Conservation (phyloP, 1,140 invertebrate genomes). For the Diploscapter pachys region DNA sequence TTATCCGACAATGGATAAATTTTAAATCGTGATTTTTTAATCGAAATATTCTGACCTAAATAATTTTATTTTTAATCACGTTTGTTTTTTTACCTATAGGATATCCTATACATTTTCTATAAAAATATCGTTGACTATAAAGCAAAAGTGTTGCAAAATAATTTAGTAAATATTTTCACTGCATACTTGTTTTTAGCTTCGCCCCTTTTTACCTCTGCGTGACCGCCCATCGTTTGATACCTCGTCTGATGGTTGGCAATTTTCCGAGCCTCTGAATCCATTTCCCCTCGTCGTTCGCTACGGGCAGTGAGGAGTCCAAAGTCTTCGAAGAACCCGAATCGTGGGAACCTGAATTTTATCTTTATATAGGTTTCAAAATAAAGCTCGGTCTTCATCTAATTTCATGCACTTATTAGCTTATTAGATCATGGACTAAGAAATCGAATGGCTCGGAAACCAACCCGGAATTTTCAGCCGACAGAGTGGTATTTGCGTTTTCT, state of each 20-base stretch:
- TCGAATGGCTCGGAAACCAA: neutral
- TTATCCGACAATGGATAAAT: too few species aligned
- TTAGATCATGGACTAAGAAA: too few species aligned
- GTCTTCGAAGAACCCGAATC: constrained; percentile 6
- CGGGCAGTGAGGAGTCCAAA: constrained; percentile 3
- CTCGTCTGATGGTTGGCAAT: neutral
- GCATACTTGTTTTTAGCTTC: too few species aligned
- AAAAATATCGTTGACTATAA: too few species aligned
- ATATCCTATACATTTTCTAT: too few species aligned
- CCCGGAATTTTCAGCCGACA: constrained; percentile 16
- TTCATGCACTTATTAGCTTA: neutral
- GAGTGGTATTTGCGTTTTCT: neutral
- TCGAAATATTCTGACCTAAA: too few species aligned
- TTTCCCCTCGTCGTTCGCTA: constrained; percentile 9
- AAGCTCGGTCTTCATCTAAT: neutral
- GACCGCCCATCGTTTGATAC: constrained; percentile 7
- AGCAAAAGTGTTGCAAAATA: too few species aligned
- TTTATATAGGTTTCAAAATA: neutral
- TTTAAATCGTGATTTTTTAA: too few species aligned
- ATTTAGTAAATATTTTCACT: too few species aligned
- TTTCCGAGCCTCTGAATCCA: neutral
- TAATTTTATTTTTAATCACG: too few species aligned
- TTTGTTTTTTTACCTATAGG: too few species aligned
- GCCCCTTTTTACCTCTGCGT: constrained; percentile 3
- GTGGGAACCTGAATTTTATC: constrained; percentile 2